Conservation (phyloP, 2,888 invertebrate species). For the Caenorhabditis virilis region DNA sequence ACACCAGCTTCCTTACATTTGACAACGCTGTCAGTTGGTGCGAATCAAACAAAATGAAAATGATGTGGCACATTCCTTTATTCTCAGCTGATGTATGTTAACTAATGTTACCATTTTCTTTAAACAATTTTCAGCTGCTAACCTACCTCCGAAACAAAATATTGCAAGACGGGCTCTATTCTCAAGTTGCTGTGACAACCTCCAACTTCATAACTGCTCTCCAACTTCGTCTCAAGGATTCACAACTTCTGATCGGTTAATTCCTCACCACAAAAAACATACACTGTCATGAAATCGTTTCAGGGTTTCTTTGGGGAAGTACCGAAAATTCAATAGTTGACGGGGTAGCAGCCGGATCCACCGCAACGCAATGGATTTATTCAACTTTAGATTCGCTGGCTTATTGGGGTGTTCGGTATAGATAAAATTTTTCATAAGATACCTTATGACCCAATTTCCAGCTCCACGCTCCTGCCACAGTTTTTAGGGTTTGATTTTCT, state of each 20-base stretch:
- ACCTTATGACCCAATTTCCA: no score
- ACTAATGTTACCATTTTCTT: background rate
- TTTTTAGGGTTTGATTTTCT: constrained; percentile 34
- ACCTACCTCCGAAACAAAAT: constrained; percentile 36
- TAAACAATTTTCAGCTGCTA: constrained; percentile 30
- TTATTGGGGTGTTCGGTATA: constrained; percentile 26
- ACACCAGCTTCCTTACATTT: constrained; percentile 17
- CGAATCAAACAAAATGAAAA: constrained; percentile 26
- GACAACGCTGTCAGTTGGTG: constrained; percentile 32
- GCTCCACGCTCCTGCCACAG: constrained; percentile 16
- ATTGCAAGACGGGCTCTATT: constrained; percentile 28
- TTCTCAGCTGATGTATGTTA: constrained; percentile 12
- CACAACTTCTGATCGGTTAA: constrained; percentile 21
- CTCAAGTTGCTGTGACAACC: constrained; percentile 31
- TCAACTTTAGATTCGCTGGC: constrained; percentile 20
- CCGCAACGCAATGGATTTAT: constrained; percentile 18
- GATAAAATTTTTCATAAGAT: background rate
- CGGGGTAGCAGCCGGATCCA: constrained; percentile 17
- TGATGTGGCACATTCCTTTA: constrained; percentile 24
- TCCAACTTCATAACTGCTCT: constrained; percentile 8
- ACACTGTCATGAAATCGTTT: background rate
- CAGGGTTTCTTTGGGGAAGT: constrained; percentile 29
- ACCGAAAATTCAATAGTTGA: constrained; percentile 19
- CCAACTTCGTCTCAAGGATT: constrained; percentile 12
- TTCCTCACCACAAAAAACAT: background rate